Evolutionary conservation across 2,888 invertebrate species (phyloP), one percentile per base, ranked within the genome.

Genomic region (Cheilosia scutellata): DNA sequence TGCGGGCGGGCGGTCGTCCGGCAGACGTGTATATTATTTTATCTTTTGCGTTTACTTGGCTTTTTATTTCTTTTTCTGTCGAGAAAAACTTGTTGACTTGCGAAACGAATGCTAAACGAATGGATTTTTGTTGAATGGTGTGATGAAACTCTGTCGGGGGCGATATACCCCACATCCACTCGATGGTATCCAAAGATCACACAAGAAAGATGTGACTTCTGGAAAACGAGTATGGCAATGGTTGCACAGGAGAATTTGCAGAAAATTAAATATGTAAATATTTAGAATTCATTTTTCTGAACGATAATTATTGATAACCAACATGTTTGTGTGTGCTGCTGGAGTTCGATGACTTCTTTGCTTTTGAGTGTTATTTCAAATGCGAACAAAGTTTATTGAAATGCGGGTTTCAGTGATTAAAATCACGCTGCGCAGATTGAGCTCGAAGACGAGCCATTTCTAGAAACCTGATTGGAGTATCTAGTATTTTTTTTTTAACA

Each of bases 221-320:
- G 37, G 11, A 47, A 16, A 47, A n/a, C 4, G 27, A 11, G 20
- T 27, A 16, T 40, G n/a, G 20, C 9, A 16, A n/a, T 57, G 4
- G 5, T 20, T 37, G 37, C 16, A 44, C 13, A 63, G 63, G 27
- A 53, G 31, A 11, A 44, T 11, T 58, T 40, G 42, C 9, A 20
- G 58, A 47, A 49, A 58, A 49, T 53, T 31, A 33, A 68, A 58
- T 60, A 16, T 76, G 68, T 68, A 75, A 80, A 80, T 80, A 80
- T 80, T 80, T 74, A 11, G 51, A 60, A 27, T 58, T 9, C 49
- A n/a, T 44, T 53, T 37, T 33, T 29, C 37, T 25, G 11, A 47
- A 63, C 63, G 33, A 57, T 4, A 49, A 78, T 7, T 49, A 78
- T 7, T 49, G 20, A 44, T 25, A 57, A 58, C 31, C 13, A 44